These are phyloP conservation scores for Parotia lawesii DNA, from an alignment of 2,113 vertebrate species.

Conservation along the genomic window DNA sequence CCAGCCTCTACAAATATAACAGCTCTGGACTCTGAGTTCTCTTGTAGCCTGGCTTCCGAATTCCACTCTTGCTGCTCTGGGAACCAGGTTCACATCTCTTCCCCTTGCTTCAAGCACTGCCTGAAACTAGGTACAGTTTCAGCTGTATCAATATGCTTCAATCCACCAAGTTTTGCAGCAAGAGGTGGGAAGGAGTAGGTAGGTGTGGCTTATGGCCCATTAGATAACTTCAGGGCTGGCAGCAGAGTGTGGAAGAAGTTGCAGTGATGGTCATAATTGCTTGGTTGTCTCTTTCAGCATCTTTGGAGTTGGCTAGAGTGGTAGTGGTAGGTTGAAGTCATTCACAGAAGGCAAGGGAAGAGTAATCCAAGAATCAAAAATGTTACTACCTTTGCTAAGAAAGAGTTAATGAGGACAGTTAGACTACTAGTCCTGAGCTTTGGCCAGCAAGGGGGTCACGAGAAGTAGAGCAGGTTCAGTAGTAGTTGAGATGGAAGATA, in stretches of 20 bases:
- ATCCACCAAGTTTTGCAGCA: not conserved
- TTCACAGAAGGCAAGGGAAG: not conserved
- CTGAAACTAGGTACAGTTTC: not conserved
- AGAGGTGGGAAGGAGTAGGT: not conserved
- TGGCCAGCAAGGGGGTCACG: not conserved
- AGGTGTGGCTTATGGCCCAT: not conserved
- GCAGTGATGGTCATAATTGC: not conserved
- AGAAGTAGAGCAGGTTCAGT: not conserved
- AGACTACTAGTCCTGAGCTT: not conserved
- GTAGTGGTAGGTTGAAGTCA: not conserved
- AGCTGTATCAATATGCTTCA: not conserved
- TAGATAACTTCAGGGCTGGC: not conserved
- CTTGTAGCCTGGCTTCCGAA: not conserved
- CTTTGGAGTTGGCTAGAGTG: not conserved
- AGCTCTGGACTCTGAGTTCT: not conserved
- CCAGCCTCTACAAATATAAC: not conserved
- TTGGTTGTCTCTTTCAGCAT: not conserved
- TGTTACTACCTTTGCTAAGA: not conserved
- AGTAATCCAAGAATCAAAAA: not conserved
- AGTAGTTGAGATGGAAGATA: not conserved
- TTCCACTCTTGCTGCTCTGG: not conserved
- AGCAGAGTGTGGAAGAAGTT: not conserved
- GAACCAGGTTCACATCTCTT: not conserved
- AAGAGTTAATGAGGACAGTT: not conserved
- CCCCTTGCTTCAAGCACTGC: not conserved